Base-by-base conservation (phyloP, 2,113 vertebrate species). In the Pluvialis apricaria region DNA sequence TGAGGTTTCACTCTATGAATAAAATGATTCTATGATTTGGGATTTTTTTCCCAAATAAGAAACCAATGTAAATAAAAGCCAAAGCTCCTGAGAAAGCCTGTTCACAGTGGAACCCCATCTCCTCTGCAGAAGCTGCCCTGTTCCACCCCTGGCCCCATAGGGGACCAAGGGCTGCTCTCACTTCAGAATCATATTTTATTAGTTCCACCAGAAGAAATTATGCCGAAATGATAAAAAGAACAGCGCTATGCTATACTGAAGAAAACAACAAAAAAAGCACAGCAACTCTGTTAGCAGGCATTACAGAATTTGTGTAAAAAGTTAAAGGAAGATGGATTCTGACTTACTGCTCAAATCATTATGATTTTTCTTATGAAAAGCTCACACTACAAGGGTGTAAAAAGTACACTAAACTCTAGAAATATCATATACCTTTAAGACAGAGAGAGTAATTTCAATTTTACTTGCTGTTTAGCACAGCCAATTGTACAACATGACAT, bases 61-160 rank as follows among this genome's bases (percentile, higher is more conserved):
- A 66, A 9, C 2, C 12, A 40, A 92, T 80, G 11, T 32, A 65
- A 82, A 62, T 38, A 81, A 84, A 73, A 81, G 14, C 22, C 44
- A 68, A 72, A 77, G n/a, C 51, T 86, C 45, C 49, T 28, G 62
- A 45, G 38, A 86, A 66, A 84, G 5, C 2, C 36, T 66, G 25
- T 61, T 83, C 11, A 22, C 40, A 20, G 24, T 49, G 55, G 34
- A 88, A 11, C 4, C 4, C 19, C 45, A 14, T 22, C n/a, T 60
- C 3, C 60, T 17, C 73, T 70, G 34, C 42, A 61, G 78, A 70
- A 86, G 31, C 11, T 0, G 1, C 28, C 58, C 51, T 75, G 11
- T 52, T 79, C 36, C 24, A 60, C 3, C 17, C 11, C 5, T 25
- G 79, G 13, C 25, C 24, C 1, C 1, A 2, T 1, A 1, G 28